Conservation (phyloP, 1,140 invertebrate genomes). For the Galleria mellonella region DNA sequence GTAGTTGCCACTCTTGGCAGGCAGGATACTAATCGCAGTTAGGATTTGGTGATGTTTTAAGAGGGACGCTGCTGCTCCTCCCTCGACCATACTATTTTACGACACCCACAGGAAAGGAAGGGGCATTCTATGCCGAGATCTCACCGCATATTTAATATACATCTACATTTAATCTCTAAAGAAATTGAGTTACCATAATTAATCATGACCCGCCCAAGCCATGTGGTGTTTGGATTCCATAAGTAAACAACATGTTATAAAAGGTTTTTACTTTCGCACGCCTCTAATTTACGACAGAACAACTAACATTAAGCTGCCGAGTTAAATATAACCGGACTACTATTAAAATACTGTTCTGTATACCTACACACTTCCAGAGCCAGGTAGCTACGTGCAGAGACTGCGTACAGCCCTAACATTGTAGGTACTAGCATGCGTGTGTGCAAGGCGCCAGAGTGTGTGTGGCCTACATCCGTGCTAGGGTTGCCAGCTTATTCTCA, state of each 20-base stretch:
- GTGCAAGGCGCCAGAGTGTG: slow-evolving; percentile 18
- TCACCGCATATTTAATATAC: no score
- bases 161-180: no score
- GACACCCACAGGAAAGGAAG: no score
- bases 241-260: slow-evolving; percentile 8
- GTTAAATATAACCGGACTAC: slow-evolving; percentile 16
- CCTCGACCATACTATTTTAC: no score
- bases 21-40: no score
- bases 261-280: slow-evolving; percentile 13
- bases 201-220: slow-evolving; percentile 12
- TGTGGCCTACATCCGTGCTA: slow-evolving; percentile 32
- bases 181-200: not conserved
- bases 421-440: slow-evolving; percentile 12
- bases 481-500: slow-evolving; percentile 15
- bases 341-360: slow-evolving; percentile 5
- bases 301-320: slow-evolving; percentile 15
- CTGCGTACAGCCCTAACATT: slow-evolving; percentile 12
- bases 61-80: no score
- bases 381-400: slow-evolving; percentile 18
- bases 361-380: slow-evolving; percentile 10
- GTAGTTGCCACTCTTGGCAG: no score
- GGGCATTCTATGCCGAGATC: no score
- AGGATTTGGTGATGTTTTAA: no score
- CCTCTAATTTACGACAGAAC: slow-evolving; percentile 6
- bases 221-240: slow-evolving; percentile 4